Conservation (phyloP, 2,797 vertebrate genomes). For the Cynopterus sphinx region DNA sequence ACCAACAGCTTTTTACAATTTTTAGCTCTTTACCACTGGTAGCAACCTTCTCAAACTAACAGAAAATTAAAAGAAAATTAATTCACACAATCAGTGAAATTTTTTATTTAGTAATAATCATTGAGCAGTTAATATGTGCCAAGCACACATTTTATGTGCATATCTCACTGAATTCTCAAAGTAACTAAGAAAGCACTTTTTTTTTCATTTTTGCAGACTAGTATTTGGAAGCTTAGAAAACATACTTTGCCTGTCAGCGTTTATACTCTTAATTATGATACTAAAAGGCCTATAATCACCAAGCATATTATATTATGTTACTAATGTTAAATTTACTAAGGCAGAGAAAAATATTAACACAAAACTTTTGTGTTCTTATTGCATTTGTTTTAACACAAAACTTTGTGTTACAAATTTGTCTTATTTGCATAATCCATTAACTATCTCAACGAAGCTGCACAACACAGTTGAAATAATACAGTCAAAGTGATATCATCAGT, state of each 20-base stretch:
- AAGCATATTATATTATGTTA: not conserved
- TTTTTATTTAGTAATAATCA: not conserved
- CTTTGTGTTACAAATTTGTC: not conserved
- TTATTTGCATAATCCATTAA: not conserved
- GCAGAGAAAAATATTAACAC: not conserved
- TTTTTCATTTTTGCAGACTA: not conserved
- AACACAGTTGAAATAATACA: slow-evolving; percentile 21
- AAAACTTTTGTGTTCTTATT: not conserved
- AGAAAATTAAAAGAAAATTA: slow-evolving; percentile 7
- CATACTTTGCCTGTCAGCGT: not conserved
- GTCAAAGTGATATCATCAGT: not conserved
- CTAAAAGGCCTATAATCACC: not conserved
- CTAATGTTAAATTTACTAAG: not conserved
- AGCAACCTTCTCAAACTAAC: not conserved
- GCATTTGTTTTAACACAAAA: not conserved
- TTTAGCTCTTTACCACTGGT: not conserved
- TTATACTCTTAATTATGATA: not conserved
- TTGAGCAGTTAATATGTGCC: not conserved
- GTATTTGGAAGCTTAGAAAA: slow-evolving; percentile 16
- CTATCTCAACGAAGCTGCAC: not conserved
- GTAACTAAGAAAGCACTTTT: not conserved
- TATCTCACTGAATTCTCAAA: slow-evolving; percentile 13
- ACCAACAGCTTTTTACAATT: not conserved
- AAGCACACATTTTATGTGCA: not conserved
- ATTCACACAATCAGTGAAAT: not conserved